These are phyloP conservation scores for Bucco capensis DNA, from an alignment of 2,113 vertebrate genomes.

Conservation along the genomic window DNA sequence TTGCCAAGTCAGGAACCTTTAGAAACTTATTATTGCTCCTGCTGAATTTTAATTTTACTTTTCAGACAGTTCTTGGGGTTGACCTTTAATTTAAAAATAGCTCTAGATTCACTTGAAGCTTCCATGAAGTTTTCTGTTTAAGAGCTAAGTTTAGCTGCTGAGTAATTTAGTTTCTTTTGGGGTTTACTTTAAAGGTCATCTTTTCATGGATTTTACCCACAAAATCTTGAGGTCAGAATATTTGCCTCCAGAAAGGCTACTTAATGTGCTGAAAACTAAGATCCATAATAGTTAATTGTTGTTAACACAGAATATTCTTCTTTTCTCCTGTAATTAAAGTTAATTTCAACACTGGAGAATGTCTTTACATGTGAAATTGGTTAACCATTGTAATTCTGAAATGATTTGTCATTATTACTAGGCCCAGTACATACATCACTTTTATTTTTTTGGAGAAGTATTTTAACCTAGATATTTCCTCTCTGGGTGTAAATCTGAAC, in stretches of 20 bases:
- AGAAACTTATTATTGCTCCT: neutral
- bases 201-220: neutral
- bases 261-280: neutral
- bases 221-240: neutral
- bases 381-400: neutral
- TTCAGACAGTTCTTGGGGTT: neutral
- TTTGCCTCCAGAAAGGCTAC: neutral
- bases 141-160: neutral
- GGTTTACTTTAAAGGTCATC: neutral
- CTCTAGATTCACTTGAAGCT: neutral
- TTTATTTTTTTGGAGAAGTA: no score
- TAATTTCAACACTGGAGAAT: neutral
- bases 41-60: neutral
- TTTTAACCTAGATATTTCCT: no score
- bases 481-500: neutral
- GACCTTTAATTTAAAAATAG: conserved; percentile 2
- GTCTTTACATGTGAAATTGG: neutral
- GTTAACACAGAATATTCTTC: rapidly evolving
- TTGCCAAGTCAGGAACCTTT: neutral
- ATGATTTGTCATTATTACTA: neutral
- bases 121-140: neutral
- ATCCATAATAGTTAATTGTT: neutral
- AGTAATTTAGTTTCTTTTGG: neutral
- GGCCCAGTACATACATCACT: neutral
- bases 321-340: neutral